These are phyloP conservation scores for Smutsia gigantea DNA, from an alignment of 2,797 vertebrate genomes.

Conservation along the genomic window DNA sequence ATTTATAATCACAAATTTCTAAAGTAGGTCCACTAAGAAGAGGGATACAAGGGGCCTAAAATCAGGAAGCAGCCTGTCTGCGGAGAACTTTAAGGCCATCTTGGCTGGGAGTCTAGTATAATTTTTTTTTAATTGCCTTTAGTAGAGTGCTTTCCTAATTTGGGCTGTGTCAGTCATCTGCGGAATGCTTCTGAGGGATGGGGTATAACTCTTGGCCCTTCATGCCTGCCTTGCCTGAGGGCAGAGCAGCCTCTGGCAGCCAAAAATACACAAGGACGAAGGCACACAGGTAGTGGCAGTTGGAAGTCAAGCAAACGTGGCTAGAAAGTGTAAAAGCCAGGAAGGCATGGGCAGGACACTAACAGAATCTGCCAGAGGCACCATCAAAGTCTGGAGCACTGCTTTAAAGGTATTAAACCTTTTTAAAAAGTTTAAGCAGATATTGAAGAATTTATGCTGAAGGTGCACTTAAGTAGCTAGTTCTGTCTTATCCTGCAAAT, in stretches of 20 bases:
- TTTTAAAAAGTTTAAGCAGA: neutral
- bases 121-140: neutral
- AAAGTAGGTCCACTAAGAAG: neutral
- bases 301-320: neutral
- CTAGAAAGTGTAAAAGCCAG: neutral
- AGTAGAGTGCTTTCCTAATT: neutral
- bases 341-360: rapidly evolving
- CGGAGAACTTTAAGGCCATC: neutral
- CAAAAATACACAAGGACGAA: neutral
- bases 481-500: neutral
- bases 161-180: neutral
- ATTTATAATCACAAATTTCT: neutral
- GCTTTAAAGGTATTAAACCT: neutral
- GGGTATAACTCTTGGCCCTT: neutral
- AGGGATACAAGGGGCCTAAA: neutral
- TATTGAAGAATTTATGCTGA: neutral
- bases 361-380: neutral
- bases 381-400: neutral
- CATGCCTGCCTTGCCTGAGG: neutral
- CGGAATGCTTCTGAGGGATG: neutral
- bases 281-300: neutral
- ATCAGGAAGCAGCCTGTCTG: neutral
- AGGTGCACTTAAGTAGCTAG: neutral
- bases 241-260: neutral
- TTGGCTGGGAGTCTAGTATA: neutral